A percentile compares a stretch with the other conserved stretches of the same genome.
Conservation (phyloP, 2,888 invertebrate genomes). For the Linhomoeus sp. region DNA sequence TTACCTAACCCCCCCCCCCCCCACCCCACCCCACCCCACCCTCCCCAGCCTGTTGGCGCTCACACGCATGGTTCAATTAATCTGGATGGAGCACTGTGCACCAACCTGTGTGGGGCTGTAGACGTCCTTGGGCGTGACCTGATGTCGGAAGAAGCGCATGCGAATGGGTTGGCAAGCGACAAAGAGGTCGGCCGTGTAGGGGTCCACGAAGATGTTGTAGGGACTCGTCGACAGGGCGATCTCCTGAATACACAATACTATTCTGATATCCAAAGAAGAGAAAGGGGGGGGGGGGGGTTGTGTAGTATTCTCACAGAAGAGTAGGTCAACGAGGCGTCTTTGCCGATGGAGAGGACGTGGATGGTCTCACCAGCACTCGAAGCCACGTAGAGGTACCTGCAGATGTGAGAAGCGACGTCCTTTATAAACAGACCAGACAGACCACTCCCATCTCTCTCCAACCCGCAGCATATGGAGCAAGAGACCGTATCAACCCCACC, state of each 20-base stretch:
- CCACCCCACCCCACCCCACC: too few relatives aligned
- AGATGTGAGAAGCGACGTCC: background rate
- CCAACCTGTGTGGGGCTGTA: conserved; percentile 5
- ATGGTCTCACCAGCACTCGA: conserved; percentile 2
- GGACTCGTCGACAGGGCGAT: conserved; percentile 3
- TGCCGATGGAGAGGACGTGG: background rate
- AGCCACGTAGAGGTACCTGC: conserved; percentile 6
- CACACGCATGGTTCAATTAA: too few relatives aligned
- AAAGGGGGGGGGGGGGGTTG: background rate
- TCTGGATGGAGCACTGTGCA: too few relatives aligned
- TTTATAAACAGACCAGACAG: background rate
- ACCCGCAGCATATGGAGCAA: too few relatives aligned
- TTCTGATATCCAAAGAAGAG: too few relatives aligned
- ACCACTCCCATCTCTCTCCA: too few relatives aligned
- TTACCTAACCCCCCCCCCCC: too few relatives aligned
- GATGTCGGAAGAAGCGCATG: conserved; percentile 4
- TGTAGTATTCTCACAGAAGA: background rate
- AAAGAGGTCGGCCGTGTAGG: conserved; percentile 5
- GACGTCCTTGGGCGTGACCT: conserved; percentile 1
- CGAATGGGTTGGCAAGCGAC: conserved; percentile 6
- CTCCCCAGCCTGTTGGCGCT: too few relatives aligned
- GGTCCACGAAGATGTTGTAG: conserved; percentile 4
- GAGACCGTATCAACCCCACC: too few relatives aligned
- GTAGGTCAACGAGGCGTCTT: background rate
- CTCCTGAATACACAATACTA: background rate